Evolutionary conservation across 1,140 invertebrate species (phyloP).

Genomic region (Bombus ignitus): DNA sequence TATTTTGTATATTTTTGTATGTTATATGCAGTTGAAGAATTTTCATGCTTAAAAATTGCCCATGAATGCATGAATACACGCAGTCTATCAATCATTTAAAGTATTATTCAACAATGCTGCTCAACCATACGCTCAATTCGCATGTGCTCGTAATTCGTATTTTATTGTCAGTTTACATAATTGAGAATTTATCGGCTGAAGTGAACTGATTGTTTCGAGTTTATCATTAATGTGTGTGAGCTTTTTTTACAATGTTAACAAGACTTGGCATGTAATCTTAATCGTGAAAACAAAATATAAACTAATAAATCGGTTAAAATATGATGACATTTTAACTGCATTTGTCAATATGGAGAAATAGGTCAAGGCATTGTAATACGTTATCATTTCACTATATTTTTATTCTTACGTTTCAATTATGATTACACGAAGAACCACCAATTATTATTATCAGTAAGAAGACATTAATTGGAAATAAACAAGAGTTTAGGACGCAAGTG

Average conservation of each 20-base stretch:
- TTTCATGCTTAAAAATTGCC: too few species aligned
- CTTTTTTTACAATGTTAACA: neutral
- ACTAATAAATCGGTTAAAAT: neutral
- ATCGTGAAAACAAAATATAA: neutral
- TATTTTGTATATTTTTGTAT: too few species aligned
- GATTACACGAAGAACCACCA: neutral
- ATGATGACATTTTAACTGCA: neutral
- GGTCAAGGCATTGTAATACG: neutral
- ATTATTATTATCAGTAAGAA: neutral
- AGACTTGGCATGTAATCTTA: neutral
- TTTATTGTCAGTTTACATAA: constrained; percentile 4
- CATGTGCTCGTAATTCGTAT: neutral
- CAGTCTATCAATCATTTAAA: too few species aligned
- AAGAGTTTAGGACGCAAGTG: neutral
- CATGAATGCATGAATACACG: too few species aligned
- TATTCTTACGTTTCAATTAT: neutral
- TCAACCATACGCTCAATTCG: too few species aligned
- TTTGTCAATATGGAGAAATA: constrained; percentile 1
- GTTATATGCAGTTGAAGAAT: too few species aligned
- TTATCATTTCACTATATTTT: neutral
- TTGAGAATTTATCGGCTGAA: neutral
- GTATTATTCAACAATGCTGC: too few species aligned
- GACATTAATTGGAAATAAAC: neutral
- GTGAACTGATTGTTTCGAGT: neutral
- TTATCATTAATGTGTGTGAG: neutral